phyloP scores from a whole-genome alignment of 2,113 vertebrate genomes.

The Perognathus longimembris region DNA sequence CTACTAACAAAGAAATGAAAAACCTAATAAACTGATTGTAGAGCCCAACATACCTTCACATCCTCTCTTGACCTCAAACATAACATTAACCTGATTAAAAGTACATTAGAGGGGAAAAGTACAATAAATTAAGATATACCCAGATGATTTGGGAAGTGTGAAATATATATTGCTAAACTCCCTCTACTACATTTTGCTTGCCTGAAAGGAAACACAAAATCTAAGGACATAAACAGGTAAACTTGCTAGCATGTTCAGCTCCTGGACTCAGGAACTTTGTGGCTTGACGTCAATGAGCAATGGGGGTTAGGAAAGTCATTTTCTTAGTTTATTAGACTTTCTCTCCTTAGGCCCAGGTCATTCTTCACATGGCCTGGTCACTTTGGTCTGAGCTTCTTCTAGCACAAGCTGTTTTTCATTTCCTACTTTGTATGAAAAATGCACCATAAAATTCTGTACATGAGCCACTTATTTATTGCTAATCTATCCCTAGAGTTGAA shows the following conservation, averaged over 20 bases:
- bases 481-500: constrained; percentile 69
- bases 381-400: constrained; percentile 59
- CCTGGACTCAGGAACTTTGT: neutral
- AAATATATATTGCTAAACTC: constrained; percentile 39
- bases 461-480: constrained; percentile 67
- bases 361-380: constrained; percentile 61
- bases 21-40: neutral
- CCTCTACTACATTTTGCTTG: neutral
- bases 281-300: constrained; percentile 51
- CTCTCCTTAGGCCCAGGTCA: constrained; percentile 44
- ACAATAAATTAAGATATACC: constrained; percentile 51
- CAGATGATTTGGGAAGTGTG: constrained; percentile 31
- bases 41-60: constrained; percentile 8
- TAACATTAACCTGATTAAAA: constrained; percentile 26
- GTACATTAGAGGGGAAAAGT: constrained; percentile 7
- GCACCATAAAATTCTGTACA: constrained; percentile 57
- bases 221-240: constrained; percentile 51
- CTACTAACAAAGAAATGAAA: no score
- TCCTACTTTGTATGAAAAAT: constrained; percentile 74
- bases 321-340: constrained; percentile 69
- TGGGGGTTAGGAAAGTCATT: constrained; percentile 62
- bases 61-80: neutral
- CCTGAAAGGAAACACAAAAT: constrained; percentile 39
- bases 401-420: constrained; percentile 70
- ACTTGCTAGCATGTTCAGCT: constrained; percentile 24